Evolutionary conservation across 2,113 vertebrate species (phyloP), one percentile per base, ranked within the genome.

Genomic region (Lipotes vexillifer): DNA sequence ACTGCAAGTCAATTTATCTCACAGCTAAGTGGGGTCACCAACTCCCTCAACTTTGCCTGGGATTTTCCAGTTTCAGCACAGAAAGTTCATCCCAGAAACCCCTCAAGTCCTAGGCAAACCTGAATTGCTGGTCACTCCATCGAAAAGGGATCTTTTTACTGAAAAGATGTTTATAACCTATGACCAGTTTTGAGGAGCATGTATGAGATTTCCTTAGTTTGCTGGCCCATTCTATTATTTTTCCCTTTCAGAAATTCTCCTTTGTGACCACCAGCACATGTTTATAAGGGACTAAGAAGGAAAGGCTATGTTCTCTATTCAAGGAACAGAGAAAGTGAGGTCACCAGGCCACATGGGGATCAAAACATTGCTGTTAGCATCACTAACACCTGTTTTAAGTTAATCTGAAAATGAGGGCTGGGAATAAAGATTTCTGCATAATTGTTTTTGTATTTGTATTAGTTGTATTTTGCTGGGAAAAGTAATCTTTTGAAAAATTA

Each of bases 321-420:
- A 75, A 68, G 18, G 38, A 83, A 90, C 21, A 90, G 89, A 94
- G 69, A 96, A 66, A 80, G 29, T 36, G 75, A 93, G 57, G n/a
- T 92, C 83, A 74, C 18, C 61, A 83, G 75, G n/a, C 41, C 65
- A 15, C 65, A 81, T 18, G 27, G n/a, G 57, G 9, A 94, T 72
- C 52, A 78, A 83, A 92, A 71, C 17, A 59, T 44, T 52, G 15
- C 77, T 94, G 31, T 90, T 88, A 49, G 33, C 33, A 41, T 88
- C 41, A 93, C 36, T 80, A 85, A 29, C 55, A 89, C 59, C 71
- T 75, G 36, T 77, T 91, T 93, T 85, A 93, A 93, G 27, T 96
- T 75, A 85, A 69, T 80, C 72, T 41, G 57, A 88, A 93, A 78
- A 80, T 23, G 18, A 90, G 8, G 14, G 21, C 66, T 90, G 29